Percentiles rank a stretch among this genome's conserved stretches.
Conservation (phyloP, 2,113 vertebrate species). For the Silurus glanis region DNA sequence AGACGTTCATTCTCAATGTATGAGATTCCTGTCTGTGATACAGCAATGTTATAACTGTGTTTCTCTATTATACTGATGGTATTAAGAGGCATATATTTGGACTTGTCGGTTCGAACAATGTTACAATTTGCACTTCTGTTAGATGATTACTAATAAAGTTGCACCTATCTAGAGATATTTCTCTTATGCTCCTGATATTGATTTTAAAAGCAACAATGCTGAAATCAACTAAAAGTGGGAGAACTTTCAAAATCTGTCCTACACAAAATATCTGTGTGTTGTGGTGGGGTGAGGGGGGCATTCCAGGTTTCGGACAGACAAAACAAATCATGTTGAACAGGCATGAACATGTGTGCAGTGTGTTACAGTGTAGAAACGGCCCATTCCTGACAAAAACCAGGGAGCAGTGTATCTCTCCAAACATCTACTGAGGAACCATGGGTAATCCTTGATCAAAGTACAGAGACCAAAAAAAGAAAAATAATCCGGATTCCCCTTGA, state of each 20-base stretch:
- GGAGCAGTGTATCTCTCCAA: slow-evolving; percentile 34
- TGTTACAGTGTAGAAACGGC: slow-evolving; percentile 33
- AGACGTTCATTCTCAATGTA: no score
- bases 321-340: slow-evolving; percentile 40
- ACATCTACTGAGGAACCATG: slow-evolving; percentile 47
- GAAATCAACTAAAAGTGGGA: not conserved
- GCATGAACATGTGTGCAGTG: slow-evolving; percentile 38
- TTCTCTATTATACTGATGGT: no score
- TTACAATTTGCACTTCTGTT: no score
- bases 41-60: no score
- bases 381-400: slow-evolving; percentile 69
- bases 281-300: not conserved
- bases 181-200: no score
- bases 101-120: no score
- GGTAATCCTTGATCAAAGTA: not conserved
- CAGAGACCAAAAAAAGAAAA: not conserved
- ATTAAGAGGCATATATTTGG: no score
- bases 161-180: no score
- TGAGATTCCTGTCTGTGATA: no score
- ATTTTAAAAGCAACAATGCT: not conserved
- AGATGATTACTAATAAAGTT: no score
- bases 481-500: not conserved
- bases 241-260: not conserved
- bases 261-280: not conserved
- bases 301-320: slow-evolving; percentile 22